phyloP scores from a whole-genome alignment of 1,140 invertebrate species.

The Dinoponera quadriceps region DNA sequence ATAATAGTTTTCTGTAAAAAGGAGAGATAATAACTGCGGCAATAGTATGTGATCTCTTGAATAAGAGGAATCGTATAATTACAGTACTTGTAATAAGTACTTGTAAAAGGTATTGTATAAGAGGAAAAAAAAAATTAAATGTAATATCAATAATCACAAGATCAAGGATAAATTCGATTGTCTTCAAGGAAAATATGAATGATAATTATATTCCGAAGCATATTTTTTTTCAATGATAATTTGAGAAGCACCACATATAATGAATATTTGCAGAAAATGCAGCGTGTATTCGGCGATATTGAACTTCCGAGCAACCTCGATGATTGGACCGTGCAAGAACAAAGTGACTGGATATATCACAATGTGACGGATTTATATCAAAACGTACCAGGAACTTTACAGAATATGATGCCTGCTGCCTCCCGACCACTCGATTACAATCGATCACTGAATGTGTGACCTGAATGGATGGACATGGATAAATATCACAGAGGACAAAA shows the following conservation, averaged over 20 bases:
- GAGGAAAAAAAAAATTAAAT: too few relatives aligned
- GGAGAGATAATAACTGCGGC: too few relatives aligned
- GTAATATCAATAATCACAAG: too few relatives aligned
- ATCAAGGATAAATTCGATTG: too few relatives aligned
- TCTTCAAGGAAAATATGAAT: too few relatives aligned
- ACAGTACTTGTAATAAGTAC: too few relatives aligned
- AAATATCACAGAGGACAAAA: slow-evolving; percentile 88
- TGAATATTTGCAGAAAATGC: not conserved
- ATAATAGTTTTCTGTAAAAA: too few relatives aligned
- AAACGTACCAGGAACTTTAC: not conserved
- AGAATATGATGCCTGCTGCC: not conserved
- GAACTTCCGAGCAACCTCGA: not conserved
- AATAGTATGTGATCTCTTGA: too few relatives aligned
- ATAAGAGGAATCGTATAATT: too few relatives aligned
- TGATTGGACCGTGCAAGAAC: not conserved
- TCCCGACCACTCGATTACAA: not conserved
- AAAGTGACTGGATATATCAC: not conserved
- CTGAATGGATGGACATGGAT: slow-evolving; percentile 78
- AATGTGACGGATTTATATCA: slow-evolving; percentile 1
- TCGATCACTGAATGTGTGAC: slow-evolving; percentile 50
- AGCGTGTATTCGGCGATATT: not conserved
- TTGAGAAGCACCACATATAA: not conserved
- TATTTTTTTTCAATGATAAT: not conserved
- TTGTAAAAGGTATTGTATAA: not conserved
- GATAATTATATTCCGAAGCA: too few relatives aligned